phyloP scores from a whole-genome alignment of 2,888 invertebrate species.

The Yponomeuta plumbellus region DNA sequence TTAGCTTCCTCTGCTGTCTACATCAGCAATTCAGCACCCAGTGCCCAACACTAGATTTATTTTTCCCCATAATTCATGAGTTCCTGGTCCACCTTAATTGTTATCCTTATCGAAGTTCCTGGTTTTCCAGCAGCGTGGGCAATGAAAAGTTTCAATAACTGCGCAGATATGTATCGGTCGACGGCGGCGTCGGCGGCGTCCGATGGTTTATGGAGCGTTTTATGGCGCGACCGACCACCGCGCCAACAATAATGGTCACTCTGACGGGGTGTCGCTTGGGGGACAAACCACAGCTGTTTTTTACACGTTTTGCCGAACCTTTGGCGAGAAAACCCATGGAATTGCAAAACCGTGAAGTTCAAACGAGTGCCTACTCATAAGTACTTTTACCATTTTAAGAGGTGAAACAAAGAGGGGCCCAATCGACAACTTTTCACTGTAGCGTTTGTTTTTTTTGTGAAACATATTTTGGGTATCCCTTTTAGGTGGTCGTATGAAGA shows the following conservation, averaged over 20 bases:
- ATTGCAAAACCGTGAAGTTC: neutral
- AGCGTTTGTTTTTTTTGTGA: too few species aligned
- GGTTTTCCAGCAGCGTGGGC: slow-evolving; percentile 10
- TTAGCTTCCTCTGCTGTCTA: too few species aligned
- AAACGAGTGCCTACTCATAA: too few species aligned
- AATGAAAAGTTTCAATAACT: slow-evolving; percentile 50
- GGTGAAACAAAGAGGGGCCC: too few species aligned
- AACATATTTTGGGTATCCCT: too few species aligned
- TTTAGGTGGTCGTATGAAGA: too few species aligned
- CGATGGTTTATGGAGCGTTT: slow-evolving; percentile 66
- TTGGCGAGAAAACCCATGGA: neutral
- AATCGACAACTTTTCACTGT: too few species aligned
- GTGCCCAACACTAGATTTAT: too few species aligned
- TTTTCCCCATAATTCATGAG: too few species aligned
- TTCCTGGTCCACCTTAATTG: neutral
- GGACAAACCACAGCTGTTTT: slow-evolving; percentile 77
- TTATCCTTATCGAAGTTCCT: slow-evolving; percentile 15
- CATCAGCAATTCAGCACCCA: too few species aligned
- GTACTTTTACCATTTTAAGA: too few species aligned
- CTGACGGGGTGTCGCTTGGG: slow-evolving; percentile 54
- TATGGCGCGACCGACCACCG: slow-evolving; percentile 39
- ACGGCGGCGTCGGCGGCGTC: slow-evolving; percentile 22
- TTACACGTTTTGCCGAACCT: slow-evolving; percentile 64
- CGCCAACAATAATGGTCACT: slow-evolving; percentile 62
- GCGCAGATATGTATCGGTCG: slow-evolving; percentile 44